These are phyloP conservation scores for Harpagoxenus sublaevis DNA, from an alignment of 2,888 invertebrate species.

Conservation along the genomic window DNA sequence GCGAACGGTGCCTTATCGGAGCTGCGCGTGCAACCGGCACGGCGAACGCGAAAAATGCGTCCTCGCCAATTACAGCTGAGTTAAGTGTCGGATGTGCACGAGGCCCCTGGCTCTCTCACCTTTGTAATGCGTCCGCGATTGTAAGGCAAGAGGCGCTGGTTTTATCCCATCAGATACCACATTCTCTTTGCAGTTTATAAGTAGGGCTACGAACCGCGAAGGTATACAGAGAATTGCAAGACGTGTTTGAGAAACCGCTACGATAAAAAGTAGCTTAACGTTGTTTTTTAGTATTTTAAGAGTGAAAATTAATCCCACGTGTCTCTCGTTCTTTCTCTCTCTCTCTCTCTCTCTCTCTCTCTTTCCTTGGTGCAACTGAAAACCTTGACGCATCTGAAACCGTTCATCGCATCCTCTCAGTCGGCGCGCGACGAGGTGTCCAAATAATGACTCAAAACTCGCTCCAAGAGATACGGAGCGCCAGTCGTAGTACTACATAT, in stretches of 20 bases:
- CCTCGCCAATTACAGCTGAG: not conserved
- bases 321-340: not conserved
- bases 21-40: constrained; percentile 56
- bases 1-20: constrained; percentile 56
- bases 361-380: not conserved
- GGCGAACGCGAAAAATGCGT: constrained; percentile 16
- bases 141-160: not conserved
- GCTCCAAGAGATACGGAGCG: constrained; percentile 32
- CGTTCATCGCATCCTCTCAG: not conserved
- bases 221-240: not conserved
- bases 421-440: not conserved
- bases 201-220: not conserved
- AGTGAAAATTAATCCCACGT: not conserved
- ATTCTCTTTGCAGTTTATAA: not conserved
- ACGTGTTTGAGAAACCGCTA: not conserved
- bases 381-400: not conserved
- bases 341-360: not conserved
- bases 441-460: constrained; percentile 39
- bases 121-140: not conserved
- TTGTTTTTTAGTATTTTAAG: constrained; percentile 7
- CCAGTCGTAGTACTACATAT: constrained; percentile 38
- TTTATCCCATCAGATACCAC: not conserved
- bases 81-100: not conserved
- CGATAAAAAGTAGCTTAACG: not conserved
- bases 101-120: not conserved